Conservation (phyloP, 2,888 invertebrate genomes). For the Mystacides longicornis region DNA sequence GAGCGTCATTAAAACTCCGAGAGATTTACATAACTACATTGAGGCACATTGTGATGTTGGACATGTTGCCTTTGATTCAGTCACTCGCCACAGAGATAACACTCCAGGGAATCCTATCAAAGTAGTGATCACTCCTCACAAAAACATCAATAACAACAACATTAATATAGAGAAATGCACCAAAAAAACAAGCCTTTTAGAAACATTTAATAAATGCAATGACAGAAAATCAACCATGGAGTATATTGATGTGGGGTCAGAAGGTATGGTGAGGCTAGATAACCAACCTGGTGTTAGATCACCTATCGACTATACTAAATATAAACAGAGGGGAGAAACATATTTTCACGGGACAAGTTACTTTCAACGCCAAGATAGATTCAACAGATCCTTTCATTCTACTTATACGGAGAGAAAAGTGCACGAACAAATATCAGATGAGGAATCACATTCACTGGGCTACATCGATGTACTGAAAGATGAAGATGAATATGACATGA, state of each 20-base stretch:
- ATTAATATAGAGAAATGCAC: slow-evolving; percentile 43
- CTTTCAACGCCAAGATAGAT: slow-evolving; percentile 42
- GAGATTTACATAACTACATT: slow-evolving; percentile 46
- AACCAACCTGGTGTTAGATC: slow-evolving; percentile 47
- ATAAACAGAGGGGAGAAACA: slow-evolving; percentile 29
- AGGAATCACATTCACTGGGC: slow-evolving; percentile 44
- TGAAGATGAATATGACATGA: slow-evolving; percentile 24
- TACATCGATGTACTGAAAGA: slow-evolving; percentile 40
- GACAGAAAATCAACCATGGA: slow-evolving; percentile 44
- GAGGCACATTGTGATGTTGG: slow-evolving; percentile 39
- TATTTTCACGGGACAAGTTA: slow-evolving; percentile 7
- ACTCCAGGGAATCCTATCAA: slow-evolving; percentile 38
- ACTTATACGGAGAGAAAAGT: slow-evolving; percentile 44
- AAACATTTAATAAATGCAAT: slow-evolving; percentile 34
- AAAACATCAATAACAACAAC: slow-evolving; percentile 35
- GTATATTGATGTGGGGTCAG: slow-evolving; percentile 41
- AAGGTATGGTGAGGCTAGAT: slow-evolving; percentile 45
- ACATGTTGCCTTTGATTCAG: slow-evolving; percentile 17
- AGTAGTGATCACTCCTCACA: slow-evolving; percentile 32
- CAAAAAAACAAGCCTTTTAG: slow-evolving; percentile 39
- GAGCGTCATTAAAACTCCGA: slow-evolving; percentile 47
- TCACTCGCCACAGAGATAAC: slow-evolving; percentile 35
- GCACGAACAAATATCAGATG: slow-evolving; percentile 47
- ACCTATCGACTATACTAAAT: slow-evolving; percentile 44
- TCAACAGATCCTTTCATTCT: slow-evolving; percentile 46